Percentiles rank a stretch among this genome's conserved stretches.
These are phyloP conservation scores for Arbacia lixula DNA, from an alignment of 53 echinoderm and acorn worm species.

Conservation along the genomic window DNA sequence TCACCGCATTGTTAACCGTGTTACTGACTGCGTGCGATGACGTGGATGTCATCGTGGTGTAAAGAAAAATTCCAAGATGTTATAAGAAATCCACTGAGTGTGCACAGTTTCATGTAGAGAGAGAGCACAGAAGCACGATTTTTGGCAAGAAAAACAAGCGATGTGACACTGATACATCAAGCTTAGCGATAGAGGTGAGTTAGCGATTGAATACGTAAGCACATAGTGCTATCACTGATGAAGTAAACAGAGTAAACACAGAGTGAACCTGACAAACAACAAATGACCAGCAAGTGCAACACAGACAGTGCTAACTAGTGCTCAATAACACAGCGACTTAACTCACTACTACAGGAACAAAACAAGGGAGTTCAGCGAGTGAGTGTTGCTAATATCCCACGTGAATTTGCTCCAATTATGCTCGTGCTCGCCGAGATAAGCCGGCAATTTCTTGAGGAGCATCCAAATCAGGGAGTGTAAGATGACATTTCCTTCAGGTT, in stretches of 20 bases:
- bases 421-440: not conserved
- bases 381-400: conserved; percentile 18
- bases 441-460: not conserved
- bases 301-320: conserved; percentile 11
- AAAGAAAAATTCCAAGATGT: too few relatives aligned
- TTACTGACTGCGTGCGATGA: not conserved
- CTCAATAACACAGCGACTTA: conserved; percentile 25
- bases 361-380: not conserved
- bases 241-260: not conserved
- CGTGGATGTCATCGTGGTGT: conserved; percentile 33
- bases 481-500: not conserved
- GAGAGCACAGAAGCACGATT: not conserved
- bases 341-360: not conserved
- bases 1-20: conserved; percentile 39
- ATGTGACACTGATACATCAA: not conserved
- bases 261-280: too few relatives aligned
- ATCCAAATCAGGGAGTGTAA: not conserved
- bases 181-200: conserved; percentile 2
- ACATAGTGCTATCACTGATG: not conserved
- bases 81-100: conserved; percentile 1
- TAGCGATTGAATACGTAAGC: too few relatives aligned
- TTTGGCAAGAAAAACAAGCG: conserved; percentile 19
- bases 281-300: too few relatives aligned
- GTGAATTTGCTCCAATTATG: not conserved
- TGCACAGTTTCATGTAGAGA: not conserved